Evolutionary conservation across 2,113 vertebrate species (phyloP), one percentile per base, ranked within the genome.

Genomic region (Chlamydotis undulata): DNA sequence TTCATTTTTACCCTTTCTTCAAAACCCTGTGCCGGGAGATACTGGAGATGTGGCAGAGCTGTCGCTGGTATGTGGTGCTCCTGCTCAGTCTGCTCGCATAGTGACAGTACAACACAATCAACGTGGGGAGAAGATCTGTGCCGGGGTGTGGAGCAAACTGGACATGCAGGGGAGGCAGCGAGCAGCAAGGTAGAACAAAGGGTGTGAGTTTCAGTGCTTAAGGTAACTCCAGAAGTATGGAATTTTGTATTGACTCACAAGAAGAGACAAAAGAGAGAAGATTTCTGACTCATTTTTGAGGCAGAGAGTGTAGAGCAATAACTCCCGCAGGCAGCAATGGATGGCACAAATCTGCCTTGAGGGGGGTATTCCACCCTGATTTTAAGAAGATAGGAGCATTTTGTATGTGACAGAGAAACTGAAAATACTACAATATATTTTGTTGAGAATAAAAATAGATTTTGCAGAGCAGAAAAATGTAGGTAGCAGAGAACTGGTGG

Each of bases 111-210:
- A 35, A 29, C 10, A 60, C 23, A 45, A 53, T 24, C 0, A 1
- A 11, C 14, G 24, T 9, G 19, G 24, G 24, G 12, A 52, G 29
- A 60, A 6, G 25, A 5, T 68, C 57, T 31, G 18, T 23, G 28
- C 39, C 24, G 59, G 26, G 23, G 6, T 14, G 3, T 7, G n/a
- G 23, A 49, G 31, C 21, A 45, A 37, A 26, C 8, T 0, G 3
- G 19, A 14, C 0, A 0, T 2, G 6, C 41, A 28, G n/a, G 25
- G 26, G 4, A 75, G 43, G 17, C 35, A 41, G 5, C 3, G 22
- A 60, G 47, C 31, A 77, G 25, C 37, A 55, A 10, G 14, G 19
- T 35, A 88, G 45, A 53, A 4, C 10, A 45, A 41, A 55, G 4
- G 5, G 7, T 37, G 47, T 0, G 2, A 79, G 10, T 16, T 70